Conservation (phyloP, 2,888 invertebrate genomes). For the Sisyra nigra region DNA sequence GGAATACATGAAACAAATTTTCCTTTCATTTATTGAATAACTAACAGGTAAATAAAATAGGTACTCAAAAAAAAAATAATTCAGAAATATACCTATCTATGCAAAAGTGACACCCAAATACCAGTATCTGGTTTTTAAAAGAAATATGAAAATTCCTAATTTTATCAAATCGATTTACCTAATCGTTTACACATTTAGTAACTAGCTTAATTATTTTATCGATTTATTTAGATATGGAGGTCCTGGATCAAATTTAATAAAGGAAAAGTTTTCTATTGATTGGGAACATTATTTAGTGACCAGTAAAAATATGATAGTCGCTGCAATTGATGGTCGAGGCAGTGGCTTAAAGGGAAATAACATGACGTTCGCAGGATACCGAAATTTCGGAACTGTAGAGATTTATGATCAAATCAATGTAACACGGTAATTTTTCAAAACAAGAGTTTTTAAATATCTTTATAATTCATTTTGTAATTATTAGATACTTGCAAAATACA, state of each 20-base stretch:
- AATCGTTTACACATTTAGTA: no score
- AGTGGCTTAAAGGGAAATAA: slow-evolving; percentile 73
- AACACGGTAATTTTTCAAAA: slow-evolving; percentile 37
- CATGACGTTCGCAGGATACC: slow-evolving; percentile 67
- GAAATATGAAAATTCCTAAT: no score
- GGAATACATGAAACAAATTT: no score
- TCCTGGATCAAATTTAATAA: slow-evolving; percentile 75
- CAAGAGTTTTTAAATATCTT: neutral
- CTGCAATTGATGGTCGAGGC: slow-evolving; percentile 81
- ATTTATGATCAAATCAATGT: slow-evolving; percentile 82
- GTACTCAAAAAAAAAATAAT: no score
- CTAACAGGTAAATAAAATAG: no score
- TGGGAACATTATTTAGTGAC: slow-evolving; percentile 82
- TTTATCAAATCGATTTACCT: no score
- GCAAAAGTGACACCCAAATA: no score
- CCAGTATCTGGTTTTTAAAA: no score
- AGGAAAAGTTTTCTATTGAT: slow-evolving; percentile 63
- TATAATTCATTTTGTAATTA: neutral
- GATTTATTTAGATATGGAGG: slow-evolving; percentile 85
- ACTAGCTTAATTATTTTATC: no score
- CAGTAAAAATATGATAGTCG: slow-evolving; percentile 71
- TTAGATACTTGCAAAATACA: slow-evolving; percentile 45
- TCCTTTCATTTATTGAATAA: no score
- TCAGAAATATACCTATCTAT: no score
- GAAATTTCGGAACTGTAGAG: slow-evolving; percentile 75